Percentiles rank a stretch among this genome's conserved stretches.
Evolutionary conservation across 2,113 vertebrate genomes (phyloP).

Genomic region (Ciconia maguari): DNA sequence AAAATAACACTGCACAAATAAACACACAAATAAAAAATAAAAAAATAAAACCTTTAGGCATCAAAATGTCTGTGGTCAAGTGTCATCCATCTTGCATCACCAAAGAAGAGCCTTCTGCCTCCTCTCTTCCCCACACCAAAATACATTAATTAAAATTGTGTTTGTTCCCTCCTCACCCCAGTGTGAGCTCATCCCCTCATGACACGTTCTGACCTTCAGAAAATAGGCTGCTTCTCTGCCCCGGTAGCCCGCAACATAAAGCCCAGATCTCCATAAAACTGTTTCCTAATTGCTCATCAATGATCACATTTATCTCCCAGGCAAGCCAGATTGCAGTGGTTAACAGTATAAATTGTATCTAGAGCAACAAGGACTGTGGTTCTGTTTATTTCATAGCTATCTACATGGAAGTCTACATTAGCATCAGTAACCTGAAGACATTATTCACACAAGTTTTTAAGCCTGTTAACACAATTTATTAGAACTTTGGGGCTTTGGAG

Average conservation of each 20-base stretch:
- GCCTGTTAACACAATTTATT: not conserved
- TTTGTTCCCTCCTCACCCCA: not conserved
- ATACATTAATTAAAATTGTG: not conserved
- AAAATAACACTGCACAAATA: not conserved
- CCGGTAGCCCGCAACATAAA: not conserved
- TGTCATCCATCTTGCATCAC: conserved; percentile 11
- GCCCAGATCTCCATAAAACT: not conserved
- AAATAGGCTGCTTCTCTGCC: not conserved
- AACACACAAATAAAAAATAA: not conserved
- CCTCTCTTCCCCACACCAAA: not conserved
- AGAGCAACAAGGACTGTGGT: not conserved
- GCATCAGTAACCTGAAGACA: not conserved
- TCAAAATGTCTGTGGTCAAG: conserved; percentile 26
- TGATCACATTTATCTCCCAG: conserved; percentile 20
- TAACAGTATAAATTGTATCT: not conserved
- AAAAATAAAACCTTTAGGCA: not conserved
- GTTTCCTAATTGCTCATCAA: conserved; percentile 16
- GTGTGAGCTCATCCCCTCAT: not conserved
- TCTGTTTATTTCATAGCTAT: conserved; percentile 6
- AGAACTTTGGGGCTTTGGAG: conserved; percentile 1
- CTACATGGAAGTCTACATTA: not conserved
- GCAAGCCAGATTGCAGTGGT: not conserved
- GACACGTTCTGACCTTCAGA: not conserved
- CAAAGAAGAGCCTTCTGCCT: not conserved
- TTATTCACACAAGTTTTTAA: conserved; percentile 1